Percentiles rank a stretch among this genome's conserved stretches.
Evolutionary conservation across 2,797 vertebrate species (phyloP).

Genomic region (Darevskia nairensis): DNA sequence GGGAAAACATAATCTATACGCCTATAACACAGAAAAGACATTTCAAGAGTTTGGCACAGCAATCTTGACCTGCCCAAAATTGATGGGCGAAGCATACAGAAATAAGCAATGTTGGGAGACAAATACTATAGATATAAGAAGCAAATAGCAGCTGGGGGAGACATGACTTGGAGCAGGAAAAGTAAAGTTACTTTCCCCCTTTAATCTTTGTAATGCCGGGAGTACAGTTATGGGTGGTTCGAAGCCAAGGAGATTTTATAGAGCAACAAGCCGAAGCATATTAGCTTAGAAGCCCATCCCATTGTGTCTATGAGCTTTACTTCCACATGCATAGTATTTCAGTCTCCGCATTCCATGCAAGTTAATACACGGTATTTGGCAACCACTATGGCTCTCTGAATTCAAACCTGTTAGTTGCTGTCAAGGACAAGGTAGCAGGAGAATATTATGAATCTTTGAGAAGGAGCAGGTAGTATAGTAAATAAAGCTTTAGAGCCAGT

Average conservation of each 20-base stretch:
- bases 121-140: not conserved
- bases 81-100: not conserved
- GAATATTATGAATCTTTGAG: not conserved
- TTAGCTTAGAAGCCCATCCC: not conserved
- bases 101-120: not conserved
- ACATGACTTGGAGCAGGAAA: not conserved
- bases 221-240: no score
- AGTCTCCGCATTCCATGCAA: not conserved
- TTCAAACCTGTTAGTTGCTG: not conserved
- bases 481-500: not conserved
- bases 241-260: not conserved
- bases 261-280: not conserved
- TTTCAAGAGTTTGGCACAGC: not conserved
- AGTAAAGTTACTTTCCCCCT: no score
- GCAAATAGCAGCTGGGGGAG: not conserved
- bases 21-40: not conserved
- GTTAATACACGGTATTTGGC: not conserved
- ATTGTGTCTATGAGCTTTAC: not conserved
- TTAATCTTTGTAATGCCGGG: no score
- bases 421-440: not conserved
- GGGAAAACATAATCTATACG: not conserved
- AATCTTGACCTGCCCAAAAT: not conserved
- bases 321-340: not conserved
- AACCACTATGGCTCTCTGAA: not conserved
- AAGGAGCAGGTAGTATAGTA: not conserved